phyloP scores from a whole-genome alignment of 2,888 invertebrate species.

The Eupithecia subfuscata region DNA sequence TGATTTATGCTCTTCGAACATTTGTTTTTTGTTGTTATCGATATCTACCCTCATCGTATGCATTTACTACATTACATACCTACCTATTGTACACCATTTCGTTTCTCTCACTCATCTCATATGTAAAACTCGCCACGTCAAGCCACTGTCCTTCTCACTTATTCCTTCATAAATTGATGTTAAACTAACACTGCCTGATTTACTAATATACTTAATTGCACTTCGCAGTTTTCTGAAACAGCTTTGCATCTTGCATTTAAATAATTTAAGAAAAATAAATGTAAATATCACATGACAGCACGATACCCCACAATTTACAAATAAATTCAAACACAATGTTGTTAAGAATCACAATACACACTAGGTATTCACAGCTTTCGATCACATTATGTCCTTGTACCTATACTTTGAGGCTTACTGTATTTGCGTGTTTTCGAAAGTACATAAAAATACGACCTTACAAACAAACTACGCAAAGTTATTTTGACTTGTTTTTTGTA shows the following conservation, averaged over 20 bases:
- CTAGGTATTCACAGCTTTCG: slow-evolving; percentile 33
- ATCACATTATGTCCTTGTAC: slow-evolving; percentile 27
- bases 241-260: slow-evolving; percentile 38
- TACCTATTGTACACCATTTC: neutral
- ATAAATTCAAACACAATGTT: slow-evolving; percentile 23
- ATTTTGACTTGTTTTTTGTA: slow-evolving; percentile 11
- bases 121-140: neutral
- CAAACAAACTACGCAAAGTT: slow-evolving; percentile 11
- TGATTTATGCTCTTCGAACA: slow-evolving; percentile 72
- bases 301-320: neutral
- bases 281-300: neutral
- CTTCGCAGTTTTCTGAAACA: slow-evolving; percentile 24
- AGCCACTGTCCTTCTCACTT: slow-evolving; percentile 18
- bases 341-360: slow-evolving; percentile 12
- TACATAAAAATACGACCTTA: slow-evolving; percentile 31
- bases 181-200: slow-evolving; percentile 34
- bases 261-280: slow-evolving; percentile 1
- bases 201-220: slow-evolving; percentile 30
- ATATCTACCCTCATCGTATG: slow-evolving; percentile 48
- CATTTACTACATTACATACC: slow-evolving; percentile 12
- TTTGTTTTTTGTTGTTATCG: slow-evolving; percentile 53
- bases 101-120: neutral
- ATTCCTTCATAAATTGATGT: slow-evolving; percentile 1
- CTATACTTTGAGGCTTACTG: slow-evolving; percentile 31
- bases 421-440: slow-evolving; percentile 32